A percentile compares a stretch with the other conserved stretches of the same genome.
phyloP scores from a whole-genome alignment of 1,140 invertebrate species.

The Trichonephila clavipes region DNA sequence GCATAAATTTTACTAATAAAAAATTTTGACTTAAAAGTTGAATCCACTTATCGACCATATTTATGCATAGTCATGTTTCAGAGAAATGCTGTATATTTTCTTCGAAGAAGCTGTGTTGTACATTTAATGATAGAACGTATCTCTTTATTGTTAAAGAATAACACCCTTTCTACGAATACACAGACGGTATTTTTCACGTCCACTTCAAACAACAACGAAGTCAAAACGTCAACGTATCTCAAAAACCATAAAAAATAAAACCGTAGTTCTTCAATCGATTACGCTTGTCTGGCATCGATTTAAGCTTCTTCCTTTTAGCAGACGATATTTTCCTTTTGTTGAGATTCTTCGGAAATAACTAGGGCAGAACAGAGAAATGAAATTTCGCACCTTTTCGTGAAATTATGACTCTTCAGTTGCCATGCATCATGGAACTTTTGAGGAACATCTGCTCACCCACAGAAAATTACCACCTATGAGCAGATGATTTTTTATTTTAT shows the following conservation, averaged over 20 bases:
- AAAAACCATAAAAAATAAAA: not conserved
- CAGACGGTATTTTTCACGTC: not conserved
- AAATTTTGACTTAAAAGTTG: no score
- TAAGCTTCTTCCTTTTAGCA: constrained; percentile 1
- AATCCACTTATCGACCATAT: no score
- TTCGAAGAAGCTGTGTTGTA: no score
- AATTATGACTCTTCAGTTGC: not conserved
- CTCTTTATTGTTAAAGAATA: no score
- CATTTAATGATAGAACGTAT: no score
- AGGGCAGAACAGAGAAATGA: not conserved
- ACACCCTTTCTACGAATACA: not conserved
- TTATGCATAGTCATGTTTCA: no score
- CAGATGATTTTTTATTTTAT: not conserved
- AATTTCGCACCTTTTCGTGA: not conserved
- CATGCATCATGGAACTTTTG: not conserved
- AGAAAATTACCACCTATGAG: not conserved
- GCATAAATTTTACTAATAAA: no score
- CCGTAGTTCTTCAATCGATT: not conserved
- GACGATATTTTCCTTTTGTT: not conserved
- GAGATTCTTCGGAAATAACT: not conserved
- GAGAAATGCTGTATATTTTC: no score
- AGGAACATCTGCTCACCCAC: constrained; percentile 2
- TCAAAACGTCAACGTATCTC: not conserved
- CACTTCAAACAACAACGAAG: not conserved
- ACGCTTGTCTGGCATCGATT: not conserved